Evolutionary conservation across 1,140 invertebrate genomes (phyloP).

Genomic region (Bombus breviceps): DNA sequence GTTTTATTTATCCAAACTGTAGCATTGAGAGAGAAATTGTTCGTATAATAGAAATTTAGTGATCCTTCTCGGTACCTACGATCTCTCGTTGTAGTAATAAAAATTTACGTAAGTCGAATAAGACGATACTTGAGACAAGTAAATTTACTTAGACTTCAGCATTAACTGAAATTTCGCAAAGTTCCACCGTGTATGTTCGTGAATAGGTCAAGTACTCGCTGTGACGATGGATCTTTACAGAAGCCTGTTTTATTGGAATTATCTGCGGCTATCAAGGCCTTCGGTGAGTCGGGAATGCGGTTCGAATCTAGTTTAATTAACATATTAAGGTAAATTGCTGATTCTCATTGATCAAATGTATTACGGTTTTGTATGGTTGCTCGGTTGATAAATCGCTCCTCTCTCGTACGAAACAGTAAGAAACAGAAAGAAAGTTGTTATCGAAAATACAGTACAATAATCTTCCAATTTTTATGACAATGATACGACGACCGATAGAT

Average conservation of each 20-base stretch:
- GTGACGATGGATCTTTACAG: neutral
- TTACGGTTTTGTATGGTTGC: conserved; percentile 33
- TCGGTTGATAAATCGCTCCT: neutral
- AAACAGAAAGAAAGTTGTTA: no score
- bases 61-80: no score
- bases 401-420: neutral
- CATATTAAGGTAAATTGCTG: conserved; percentile 38
- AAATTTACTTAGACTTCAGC: no score
- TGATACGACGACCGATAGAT: no score
- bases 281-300: neutral
- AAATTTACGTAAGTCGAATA: no score
- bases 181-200: neutral
- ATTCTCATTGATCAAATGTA: conserved; percentile 10
- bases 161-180: neutral
- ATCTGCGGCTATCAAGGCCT: conserved; percentile 7
- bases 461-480: no score
- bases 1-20: no score
- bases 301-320: conserved; percentile 37
- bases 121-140: no score
- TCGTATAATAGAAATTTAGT: no score
- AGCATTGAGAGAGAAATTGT: no score
- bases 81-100: no score
- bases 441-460: no score
- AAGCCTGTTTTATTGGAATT: conserved; percentile 30
- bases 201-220: conserved; percentile 20